Evolutionary conservation across 2,113 vertebrate species (phyloP).

Genomic region (Ceyx cyanopectus): DNA sequence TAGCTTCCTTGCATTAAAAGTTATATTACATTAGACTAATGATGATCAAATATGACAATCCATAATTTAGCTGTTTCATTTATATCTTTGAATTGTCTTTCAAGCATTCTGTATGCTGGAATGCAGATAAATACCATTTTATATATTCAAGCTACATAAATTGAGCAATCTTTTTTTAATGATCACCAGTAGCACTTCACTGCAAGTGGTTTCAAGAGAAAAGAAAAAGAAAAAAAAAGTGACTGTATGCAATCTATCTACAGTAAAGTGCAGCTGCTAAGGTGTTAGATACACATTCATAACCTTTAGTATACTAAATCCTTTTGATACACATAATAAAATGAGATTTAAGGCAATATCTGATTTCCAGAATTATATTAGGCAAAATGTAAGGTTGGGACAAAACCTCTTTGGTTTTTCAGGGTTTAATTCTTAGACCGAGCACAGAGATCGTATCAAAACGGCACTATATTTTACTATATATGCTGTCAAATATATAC

Average conservation of each 20-base stretch:
- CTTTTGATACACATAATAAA: slow-evolving; percentile 75
- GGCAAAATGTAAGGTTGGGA: slow-evolving; percentile 53
- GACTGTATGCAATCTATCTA: slow-evolving; percentile 64
- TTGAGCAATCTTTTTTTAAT: slow-evolving; percentile 77
- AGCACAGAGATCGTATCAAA: not conserved
- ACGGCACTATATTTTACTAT: slow-evolving; percentile 30
- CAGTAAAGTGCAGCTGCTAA: slow-evolving; percentile 65
- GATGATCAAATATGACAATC: slow-evolving; percentile 28
- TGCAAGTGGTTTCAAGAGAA: slow-evolving; percentile 47
- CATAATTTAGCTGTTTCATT: slow-evolving; percentile 68
- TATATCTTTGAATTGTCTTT: slow-evolving; percentile 73
- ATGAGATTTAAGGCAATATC: slow-evolving; percentile 69
- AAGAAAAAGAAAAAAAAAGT: not conserved
- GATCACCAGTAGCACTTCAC: slow-evolving; percentile 67
- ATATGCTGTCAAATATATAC: not conserved
- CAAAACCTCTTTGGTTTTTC: slow-evolving; percentile 61
- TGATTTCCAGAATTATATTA: slow-evolving; percentile 74
- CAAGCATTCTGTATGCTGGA: slow-evolving; percentile 54
- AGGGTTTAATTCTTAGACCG: slow-evolving; percentile 24
- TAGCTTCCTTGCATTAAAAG: slow-evolving; percentile 75
- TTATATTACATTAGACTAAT: slow-evolving; percentile 74
- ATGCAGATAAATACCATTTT: slow-evolving; percentile 69
- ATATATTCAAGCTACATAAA: slow-evolving; percentile 73
- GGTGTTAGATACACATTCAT: slow-evolving; percentile 66
- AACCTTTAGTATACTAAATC: slow-evolving; percentile 65